phyloP scores from a whole-genome alignment of 2,113 vertebrate species.

The Cricetomys ansorgei region DNA sequence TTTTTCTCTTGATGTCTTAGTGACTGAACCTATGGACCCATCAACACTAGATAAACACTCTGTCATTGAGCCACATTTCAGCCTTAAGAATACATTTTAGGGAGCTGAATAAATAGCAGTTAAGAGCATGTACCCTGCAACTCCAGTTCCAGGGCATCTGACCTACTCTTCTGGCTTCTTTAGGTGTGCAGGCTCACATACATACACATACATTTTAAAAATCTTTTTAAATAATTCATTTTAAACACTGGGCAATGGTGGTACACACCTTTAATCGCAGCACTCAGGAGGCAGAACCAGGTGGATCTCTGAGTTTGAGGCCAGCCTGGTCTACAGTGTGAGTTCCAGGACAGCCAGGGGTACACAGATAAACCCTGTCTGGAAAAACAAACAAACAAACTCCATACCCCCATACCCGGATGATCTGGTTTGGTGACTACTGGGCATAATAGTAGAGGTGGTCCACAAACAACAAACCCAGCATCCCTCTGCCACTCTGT shows the following conservation, averaged over 20 bases:
- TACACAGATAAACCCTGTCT: no score
- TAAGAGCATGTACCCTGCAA: neutral
- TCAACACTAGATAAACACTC: neutral
- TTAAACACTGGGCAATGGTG: no score
- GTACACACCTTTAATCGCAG: no score
- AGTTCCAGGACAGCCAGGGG: no score
- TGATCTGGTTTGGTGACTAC: neutral
- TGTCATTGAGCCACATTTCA: neutral
- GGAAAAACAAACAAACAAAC: no score
- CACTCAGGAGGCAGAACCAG: no score
- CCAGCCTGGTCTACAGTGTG: no score
- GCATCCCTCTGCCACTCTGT: neutral
- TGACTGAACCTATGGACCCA: neutral
- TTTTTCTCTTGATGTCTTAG: neutral
- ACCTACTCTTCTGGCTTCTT: neutral
- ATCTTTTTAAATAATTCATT: neutral
- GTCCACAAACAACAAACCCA: neutral
- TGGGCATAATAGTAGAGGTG: neutral
- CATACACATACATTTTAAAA: neutral
- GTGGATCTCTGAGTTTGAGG: no score
- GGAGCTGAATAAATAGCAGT: neutral
- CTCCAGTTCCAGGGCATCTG: neutral
- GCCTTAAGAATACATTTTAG: neutral
- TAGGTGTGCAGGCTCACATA: neutral
- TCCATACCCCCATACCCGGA: neutral